Base-by-base conservation (phyloP, 2,113 vertebrate genomes). In the Platycercus adscitus region DNA sequence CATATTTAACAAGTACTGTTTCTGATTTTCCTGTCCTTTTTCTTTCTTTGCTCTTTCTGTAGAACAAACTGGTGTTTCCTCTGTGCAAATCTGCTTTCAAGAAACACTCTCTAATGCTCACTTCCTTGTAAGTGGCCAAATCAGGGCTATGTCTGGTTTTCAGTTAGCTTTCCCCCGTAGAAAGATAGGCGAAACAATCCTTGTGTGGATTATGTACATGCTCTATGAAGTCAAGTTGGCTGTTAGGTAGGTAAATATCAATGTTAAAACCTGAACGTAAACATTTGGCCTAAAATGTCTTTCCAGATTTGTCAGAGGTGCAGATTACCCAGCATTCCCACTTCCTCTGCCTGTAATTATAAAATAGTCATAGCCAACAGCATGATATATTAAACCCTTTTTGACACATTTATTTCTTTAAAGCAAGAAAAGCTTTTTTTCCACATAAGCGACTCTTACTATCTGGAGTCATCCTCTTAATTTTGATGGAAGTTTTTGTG, bases 21-120 rank as follows among this genome's bases (percentile, higher is more conserved):
- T 96, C 96, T 97, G 89, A 96, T 96, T 85, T 93, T 93, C 81
- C 79, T 97, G 81, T 84, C 64, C 94, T 95, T 97, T 91, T 66
- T 97, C 81, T 97, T 96, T 96, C 95, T 97, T 80, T 97, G 95
- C 88, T 93, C 84, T 96, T 96, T 97, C 94, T 97, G 33, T 98
- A 99, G 98, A 98, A 98, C 97, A 96, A 98, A 98, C 98, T 98
- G 98, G 96, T 98, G 98, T 98, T 98, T 98, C 98, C 97, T 98
- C 96, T 98, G 98, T 94, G 98, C 98, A 98, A 97, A 98, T 98
- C 82, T 98, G 43, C 97, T 98, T 79, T 98, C 97, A 96, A 98
- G 99, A 98, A 99, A 98, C 92, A 96, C 98, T 94, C 97, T 98
- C 63, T 98, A 98, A 97, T 96, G 94, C 93, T 91, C 92, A 94